These are phyloP conservation scores for Enteromius anoplus DNA, from an alignment of 2,797 vertebrate genomes.

Conservation along the genomic window DNA sequence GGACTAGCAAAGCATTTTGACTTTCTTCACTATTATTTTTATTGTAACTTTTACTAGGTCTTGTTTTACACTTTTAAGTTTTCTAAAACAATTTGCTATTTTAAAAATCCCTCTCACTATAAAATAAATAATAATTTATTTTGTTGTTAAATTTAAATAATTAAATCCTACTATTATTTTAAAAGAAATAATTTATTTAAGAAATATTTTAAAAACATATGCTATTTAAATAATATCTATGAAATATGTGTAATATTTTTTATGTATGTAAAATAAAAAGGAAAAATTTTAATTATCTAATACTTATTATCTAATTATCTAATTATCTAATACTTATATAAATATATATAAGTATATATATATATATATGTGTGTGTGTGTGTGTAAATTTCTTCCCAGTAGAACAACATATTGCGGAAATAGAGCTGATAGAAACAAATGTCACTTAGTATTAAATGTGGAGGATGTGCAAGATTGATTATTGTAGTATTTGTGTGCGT, in stretches of 20 bases:
- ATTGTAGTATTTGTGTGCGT: background rate
- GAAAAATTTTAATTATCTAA: background rate
- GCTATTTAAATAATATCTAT: background rate
- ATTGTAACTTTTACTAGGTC: background rate
- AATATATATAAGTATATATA: no score
- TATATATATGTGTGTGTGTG: no score
- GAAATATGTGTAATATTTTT: background rate
- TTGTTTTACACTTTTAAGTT: background rate
- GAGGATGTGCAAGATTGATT: background rate
- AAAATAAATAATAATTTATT: background rate
- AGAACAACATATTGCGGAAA: background rate
- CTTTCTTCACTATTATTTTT: background rate
- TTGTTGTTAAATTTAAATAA: background rate
- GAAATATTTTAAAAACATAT: background rate
- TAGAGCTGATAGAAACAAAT: background rate
- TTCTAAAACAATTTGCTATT: background rate
- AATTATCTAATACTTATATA: no score
- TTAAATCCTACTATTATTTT: no score
- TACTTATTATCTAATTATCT: no score
- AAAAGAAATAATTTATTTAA: background rate
- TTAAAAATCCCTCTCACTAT: background rate
- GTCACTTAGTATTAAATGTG: background rate
- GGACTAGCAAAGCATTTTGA: background rate
- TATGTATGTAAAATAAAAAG: background rate
- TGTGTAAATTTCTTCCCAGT: background rate